Percentiles rank a stretch among this genome's conserved stretches.
Conservation (phyloP, 2,888 invertebrate genomes). For the Yponomeuta plumbellus region DNA sequence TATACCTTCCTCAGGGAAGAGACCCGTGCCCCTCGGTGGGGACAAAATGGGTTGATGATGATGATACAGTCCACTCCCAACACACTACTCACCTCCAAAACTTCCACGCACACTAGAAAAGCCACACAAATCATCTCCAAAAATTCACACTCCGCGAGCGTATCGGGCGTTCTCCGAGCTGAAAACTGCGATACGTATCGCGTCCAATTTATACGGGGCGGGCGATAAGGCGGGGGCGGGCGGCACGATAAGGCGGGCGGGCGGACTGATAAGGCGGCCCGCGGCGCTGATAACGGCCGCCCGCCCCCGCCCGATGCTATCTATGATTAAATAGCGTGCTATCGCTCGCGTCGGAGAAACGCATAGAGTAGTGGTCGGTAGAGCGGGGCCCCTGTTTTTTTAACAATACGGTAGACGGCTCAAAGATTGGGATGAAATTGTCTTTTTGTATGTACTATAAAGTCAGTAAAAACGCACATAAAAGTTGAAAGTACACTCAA, state of each 20-base stretch:
- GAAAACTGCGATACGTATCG: slow-evolving; percentile 36
- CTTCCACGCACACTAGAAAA: no score
- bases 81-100: no score
- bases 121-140: background rate
- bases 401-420: no score
- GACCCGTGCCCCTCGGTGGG: no score
- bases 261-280: slow-evolving; percentile 35
- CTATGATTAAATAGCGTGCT: slow-evolving; percentile 66
- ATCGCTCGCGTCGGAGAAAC: slow-evolving; percentile 55
- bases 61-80: no score
- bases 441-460: no score
- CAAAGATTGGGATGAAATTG: no score
- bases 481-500: no score
- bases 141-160: background rate
- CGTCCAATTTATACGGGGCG: slow-evolving; percentile 48
- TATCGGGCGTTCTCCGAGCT: slow-evolving; percentile 16
- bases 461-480: no score
- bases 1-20: no score
- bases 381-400: background rate
- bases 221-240: slow-evolving; percentile 11
- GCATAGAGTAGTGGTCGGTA: slow-evolving; percentile 39
- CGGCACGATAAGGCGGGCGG: slow-evolving; percentile 21
- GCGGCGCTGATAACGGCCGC: slow-evolving; percentile 47
- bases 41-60: no score
- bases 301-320: slow-evolving; percentile 56